phyloP scores from a whole-genome alignment of 2,113 vertebrate species.

The Picathartes gymnocephalus region DNA sequence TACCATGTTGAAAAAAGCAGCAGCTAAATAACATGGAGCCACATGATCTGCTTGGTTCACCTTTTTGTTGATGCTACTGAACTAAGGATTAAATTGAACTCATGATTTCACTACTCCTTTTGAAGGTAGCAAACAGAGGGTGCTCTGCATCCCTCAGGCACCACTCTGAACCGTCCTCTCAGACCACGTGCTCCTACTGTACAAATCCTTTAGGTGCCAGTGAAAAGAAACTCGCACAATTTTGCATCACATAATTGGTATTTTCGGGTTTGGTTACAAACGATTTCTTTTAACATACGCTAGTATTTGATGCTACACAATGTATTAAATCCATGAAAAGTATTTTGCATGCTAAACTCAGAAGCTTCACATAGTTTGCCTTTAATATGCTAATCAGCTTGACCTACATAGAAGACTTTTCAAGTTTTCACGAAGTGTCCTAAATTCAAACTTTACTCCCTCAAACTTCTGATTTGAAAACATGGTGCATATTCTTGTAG shows the following conservation, averaged over 20 bases:
- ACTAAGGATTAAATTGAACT: neutral
- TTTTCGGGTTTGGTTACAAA: neutral
- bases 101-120: neutral
- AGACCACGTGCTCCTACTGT: neutral
- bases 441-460: slow-evolving; percentile 7
- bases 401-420: slow-evolving; percentile 40
- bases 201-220: neutral
- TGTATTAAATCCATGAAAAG: neutral
- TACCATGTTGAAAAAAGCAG: neutral
- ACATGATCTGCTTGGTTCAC: neutral
- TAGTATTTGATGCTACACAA: neutral
- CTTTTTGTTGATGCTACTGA: neutral
- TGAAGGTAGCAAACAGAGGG: neutral
- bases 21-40: neutral
- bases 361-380: neutral
- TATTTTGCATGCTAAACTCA: slow-evolving; percentile 31
- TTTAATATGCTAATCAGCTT: slow-evolving; percentile 53
- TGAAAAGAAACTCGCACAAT: neutral
- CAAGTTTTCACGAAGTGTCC: neutral
- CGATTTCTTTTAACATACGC: neutral
- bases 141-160: neutral
- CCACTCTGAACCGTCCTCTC: neutral
- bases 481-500: neutral
- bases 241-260: neutral
- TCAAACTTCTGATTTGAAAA: neutral